Percentiles rank a stretch among this genome's conserved stretches.
phyloP scores from a whole-genome alignment of 2,888 invertebrate genomes.

The Antheraea yamamai region DNA sequence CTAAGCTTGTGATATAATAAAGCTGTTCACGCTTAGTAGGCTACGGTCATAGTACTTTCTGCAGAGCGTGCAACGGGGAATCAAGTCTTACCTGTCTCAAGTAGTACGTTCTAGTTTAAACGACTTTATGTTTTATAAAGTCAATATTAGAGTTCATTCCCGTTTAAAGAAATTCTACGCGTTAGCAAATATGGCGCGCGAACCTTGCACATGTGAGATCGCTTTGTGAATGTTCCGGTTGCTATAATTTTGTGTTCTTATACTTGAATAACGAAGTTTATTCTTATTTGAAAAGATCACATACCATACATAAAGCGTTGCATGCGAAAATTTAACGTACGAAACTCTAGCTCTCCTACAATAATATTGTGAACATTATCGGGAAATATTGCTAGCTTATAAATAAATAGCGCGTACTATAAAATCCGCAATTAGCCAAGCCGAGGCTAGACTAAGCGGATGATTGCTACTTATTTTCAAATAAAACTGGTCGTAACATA shows the following conservation, averaged over 20 bases:
- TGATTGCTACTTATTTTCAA: no score
- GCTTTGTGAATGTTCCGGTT: background rate
- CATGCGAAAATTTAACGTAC: background rate
- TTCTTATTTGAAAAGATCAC: background rate
- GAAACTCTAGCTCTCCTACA: background rate
- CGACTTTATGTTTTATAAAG: background rate
- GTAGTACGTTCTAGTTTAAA: background rate
- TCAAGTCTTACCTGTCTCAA: no score
- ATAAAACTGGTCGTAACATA: no score
- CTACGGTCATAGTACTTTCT: background rate
- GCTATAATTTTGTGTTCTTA: background rate
- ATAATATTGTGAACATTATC: background rate
- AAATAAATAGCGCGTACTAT: background rate
- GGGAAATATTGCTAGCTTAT: background rate
- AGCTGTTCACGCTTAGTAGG: background rate
- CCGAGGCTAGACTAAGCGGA: no score
- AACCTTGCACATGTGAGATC: background rate
- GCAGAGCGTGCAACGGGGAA: no score
- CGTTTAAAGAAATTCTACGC: background rate
- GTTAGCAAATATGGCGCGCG: no score
- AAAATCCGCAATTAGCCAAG: no score
- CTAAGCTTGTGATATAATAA: background rate
- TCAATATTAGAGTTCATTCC: background rate
- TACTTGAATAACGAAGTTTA: background rate
- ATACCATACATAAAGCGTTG: background rate